These are phyloP conservation scores for Lacanobia wlatinum DNA, from an alignment of 2,888 invertebrate genomes.

Conservation along the genomic window DNA sequence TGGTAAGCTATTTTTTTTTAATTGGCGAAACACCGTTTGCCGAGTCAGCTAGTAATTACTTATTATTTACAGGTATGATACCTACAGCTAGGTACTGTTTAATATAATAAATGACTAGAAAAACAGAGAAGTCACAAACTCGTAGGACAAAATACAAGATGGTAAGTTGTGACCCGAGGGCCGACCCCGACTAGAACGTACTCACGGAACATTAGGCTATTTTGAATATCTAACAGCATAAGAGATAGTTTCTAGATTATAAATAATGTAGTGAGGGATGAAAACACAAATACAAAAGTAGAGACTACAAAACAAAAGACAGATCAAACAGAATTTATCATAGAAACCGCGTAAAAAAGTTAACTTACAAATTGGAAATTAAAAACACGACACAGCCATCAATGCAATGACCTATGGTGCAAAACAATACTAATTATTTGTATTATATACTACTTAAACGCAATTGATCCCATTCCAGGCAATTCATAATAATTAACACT, in stretches of 20 bases:
- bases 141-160: slow-evolving; percentile 25
- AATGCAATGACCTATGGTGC: slow-evolving; percentile 64
- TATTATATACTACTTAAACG: slow-evolving; percentile 84
- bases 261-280: slow-evolving; percentile 55
- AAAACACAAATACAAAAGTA: slow-evolving; percentile 9
- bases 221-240: slow-evolving; percentile 59
- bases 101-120: slow-evolving; percentile 46
- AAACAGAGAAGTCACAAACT: slow-evolving; percentile 25
- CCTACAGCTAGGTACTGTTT: slow-evolving; percentile 10
- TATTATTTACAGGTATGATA: slow-evolving; percentile 35
- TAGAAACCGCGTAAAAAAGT: slow-evolving; percentile 43
- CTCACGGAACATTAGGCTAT: slow-evolving; percentile 50
- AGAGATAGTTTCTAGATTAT: slow-evolving; percentile 56
- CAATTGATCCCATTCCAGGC: slow-evolving; percentile 90
- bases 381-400: slow-evolving; percentile 60
- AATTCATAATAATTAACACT: slow-evolving; percentile 78
- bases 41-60: no score
- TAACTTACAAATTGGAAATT: slow-evolving; percentile 47
- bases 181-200: slow-evolving; percentile 39
- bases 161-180: slow-evolving; percentile 22
- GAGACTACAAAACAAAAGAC: slow-evolving; percentile 18
- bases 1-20: no score
- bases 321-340: slow-evolving; percentile 8
- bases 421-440: slow-evolving; percentile 68
- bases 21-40: no score